Evolutionary conservation across 2,888 invertebrate genomes (phyloP).

Genomic region (Leptinotarsa rubiginosa): DNA sequence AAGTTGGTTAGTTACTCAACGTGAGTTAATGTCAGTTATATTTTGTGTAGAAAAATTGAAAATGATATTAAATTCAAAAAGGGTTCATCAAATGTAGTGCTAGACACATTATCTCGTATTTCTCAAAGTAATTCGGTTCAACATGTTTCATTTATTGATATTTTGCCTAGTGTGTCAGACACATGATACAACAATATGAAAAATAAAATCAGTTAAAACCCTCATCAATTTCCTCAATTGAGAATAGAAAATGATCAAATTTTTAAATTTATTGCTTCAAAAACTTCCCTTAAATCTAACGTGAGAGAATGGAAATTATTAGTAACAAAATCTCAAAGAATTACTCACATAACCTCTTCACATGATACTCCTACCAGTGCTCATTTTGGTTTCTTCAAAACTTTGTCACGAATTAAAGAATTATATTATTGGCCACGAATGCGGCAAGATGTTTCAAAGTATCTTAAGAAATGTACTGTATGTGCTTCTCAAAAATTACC

Average conservation of each 20-base stretch:
- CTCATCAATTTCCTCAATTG: background rate
- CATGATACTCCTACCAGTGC: constrained; percentile 39
- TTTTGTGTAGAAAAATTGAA: background rate
- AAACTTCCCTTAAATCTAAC: constrained; percentile 17
- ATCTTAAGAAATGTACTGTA: too few relatives aligned
- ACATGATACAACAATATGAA: constrained; percentile 3
- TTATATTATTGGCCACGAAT: too few relatives aligned
- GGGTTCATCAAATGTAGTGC: background rate
- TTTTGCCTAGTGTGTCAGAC: background rate
- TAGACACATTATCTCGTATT: background rate
- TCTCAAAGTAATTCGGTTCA: background rate
- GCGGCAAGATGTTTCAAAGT: too few relatives aligned
- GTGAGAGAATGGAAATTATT: constrained; percentile 44
- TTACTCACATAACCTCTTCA: constrained; percentile 30
- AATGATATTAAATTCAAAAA: background rate
- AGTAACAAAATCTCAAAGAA: constrained; percentile 43
- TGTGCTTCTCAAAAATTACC: too few relatives aligned
- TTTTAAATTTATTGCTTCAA: background rate
- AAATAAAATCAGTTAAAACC: background rate
- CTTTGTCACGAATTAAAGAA: too few relatives aligned
- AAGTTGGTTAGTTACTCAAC: background rate
- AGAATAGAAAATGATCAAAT: background rate
- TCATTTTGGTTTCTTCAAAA: too few relatives aligned
- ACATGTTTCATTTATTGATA: background rate
- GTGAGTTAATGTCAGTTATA: background rate